These are phyloP conservation scores for Dermolepida albohirtum DNA, from an alignment of 2,888 invertebrate genomes.

Conservation along the genomic window DNA sequence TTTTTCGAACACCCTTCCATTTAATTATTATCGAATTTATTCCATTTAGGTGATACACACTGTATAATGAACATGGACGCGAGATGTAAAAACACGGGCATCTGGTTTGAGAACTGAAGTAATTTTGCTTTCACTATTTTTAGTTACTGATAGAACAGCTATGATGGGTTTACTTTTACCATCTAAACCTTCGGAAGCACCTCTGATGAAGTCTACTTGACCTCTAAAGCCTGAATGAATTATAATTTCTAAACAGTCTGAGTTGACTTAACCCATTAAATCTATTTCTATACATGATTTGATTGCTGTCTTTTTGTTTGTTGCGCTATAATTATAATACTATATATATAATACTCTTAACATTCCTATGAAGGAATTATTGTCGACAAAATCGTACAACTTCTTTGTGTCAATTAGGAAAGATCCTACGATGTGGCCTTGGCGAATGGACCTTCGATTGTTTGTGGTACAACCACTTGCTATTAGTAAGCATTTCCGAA, in stretches of 20 bases:
- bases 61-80: conserved; percentile 94
- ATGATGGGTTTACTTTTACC: conserved; percentile 92
- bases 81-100: conserved; percentile 92
- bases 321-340: conserved; percentile 81
- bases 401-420: conserved; percentile 91
- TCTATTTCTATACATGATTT: conserved; percentile 97
- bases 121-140: conserved; percentile 86
- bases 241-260: conserved; percentile 91
- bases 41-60: no score
- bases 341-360: conserved; percentile 90
- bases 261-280: conserved; percentile 91
- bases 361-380: conserved; percentile 95
- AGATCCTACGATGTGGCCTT: conserved; percentile 91
- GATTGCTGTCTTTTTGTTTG: conserved; percentile 94
- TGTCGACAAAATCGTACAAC: conserved; percentile 92
- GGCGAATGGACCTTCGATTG: conserved; percentile 82
- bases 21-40: no score
- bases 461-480: conserved; percentile 90
- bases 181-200: conserved; percentile 86
- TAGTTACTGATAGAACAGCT: conserved; percentile 85
- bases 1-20: no score
- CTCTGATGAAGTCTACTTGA: conserved; percentile 94
- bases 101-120: conserved; percentile 85
- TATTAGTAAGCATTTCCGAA: conserved; percentile 96
- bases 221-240: conserved; percentile 91